phyloP scores from a whole-genome alignment of 2,113 vertebrate species.

The Prionailurus viverrinus region DNA sequence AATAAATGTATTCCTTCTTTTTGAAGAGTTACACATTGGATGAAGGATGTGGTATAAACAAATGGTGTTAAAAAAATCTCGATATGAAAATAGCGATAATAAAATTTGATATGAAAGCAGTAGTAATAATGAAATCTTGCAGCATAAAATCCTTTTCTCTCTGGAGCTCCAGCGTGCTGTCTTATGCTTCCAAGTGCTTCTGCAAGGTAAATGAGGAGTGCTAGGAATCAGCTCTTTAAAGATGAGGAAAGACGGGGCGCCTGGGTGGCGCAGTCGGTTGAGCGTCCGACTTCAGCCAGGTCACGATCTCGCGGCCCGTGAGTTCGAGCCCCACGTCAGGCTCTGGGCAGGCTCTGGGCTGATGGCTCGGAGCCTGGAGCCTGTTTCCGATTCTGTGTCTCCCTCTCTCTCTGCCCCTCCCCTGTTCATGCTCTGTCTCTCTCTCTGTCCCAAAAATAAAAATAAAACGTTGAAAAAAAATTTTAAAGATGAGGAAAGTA shows the following conservation, averaged over 20 bases:
- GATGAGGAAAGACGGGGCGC: background rate
- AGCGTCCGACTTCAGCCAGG: no score
- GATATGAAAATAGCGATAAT: background rate
- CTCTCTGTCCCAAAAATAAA: no score
- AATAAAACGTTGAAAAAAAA: no score
- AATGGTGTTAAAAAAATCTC: background rate
- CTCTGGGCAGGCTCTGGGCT: no score
- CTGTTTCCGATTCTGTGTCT: no score
- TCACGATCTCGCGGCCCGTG: no score
- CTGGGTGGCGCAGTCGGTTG: no score
- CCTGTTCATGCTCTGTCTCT: no score
- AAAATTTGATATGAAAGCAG: background rate
- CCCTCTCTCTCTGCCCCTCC: no score
- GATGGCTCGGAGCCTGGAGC: no score
- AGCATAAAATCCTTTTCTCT: background rate
- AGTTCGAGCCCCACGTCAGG: no score
- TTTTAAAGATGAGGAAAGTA: background rate
- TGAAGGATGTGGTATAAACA: background rate
- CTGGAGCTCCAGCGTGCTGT: background rate
- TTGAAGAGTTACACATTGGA: background rate
- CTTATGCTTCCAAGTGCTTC: slow-evolving; percentile 23
- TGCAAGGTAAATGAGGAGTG: background rate
- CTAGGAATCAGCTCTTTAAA: background rate
- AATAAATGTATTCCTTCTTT: background rate
- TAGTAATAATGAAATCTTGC: background rate